Evolutionary conservation across 2,888 invertebrate species (phyloP), one percentile per base, ranked within the genome.

Genomic region (Caenorhabditis parvicauda): DNA sequence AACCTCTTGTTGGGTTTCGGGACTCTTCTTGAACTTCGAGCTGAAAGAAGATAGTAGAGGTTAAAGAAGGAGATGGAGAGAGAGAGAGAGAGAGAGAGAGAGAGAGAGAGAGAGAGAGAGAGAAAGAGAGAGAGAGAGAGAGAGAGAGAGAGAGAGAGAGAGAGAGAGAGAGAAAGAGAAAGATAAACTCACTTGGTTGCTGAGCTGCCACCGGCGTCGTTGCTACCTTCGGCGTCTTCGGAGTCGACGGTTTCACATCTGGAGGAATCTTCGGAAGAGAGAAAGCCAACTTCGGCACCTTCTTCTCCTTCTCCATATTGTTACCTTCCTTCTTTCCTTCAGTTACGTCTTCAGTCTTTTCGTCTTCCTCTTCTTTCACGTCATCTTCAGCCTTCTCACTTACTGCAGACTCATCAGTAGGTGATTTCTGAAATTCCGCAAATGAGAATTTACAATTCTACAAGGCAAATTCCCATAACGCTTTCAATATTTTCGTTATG

Each of bases 1-100:
- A 54, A 63, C 0, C 55, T 37, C 3, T 59, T 51, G 53, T 63
- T 63, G 25, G 63, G 63, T 35, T 63, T 63, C 7, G 58, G 53
- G 14, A 51, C 52, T 19, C 63, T 32, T 12, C 3, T 42, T 21
- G 51, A 51, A 19, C 28, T 21, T 42, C 51, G 17, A 51, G 29
- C 38, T 51, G 32, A 7, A 39, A 22, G 3, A 2, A 19, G 2
- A 3, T 7, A 19, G n/a, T 43, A n/a, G n/a, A 19, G n/a, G 22
- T 5, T 9, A 3, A n/a, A 3, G 9, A 42, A 12, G 7, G 25
- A 4, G 28, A 43, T 24, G 43, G 17, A 21, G 22, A 4, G n/a
- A 3, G 7, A 3, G 9, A 42, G 12, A 9, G 25, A 4, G 28
- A 43, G 12, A 28, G 17, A 21, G 22, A 4, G 17, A 51, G 29